Conservation (phyloP, 1,140 invertebrate genomes). For the Octopus sinensis region DNA sequence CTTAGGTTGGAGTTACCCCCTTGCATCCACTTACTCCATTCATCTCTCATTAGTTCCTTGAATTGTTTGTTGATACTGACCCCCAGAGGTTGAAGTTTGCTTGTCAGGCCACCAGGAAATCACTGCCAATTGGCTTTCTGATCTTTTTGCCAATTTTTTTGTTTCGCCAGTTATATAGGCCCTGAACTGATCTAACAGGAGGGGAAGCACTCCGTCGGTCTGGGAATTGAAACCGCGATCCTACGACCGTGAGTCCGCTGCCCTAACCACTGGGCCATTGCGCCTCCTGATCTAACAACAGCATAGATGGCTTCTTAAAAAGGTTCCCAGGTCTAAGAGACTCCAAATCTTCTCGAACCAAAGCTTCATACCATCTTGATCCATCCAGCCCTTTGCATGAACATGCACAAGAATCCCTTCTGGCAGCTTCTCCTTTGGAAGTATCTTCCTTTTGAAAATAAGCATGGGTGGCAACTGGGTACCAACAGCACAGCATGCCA, state of each 20-base stretch:
- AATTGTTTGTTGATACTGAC: slow-evolving; percentile 19
- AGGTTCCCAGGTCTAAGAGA: no score
- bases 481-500: slow-evolving; percentile 36
- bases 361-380: neutral
- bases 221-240: no score
- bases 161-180: slow-evolving; percentile 16
- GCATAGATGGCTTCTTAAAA: neutral
- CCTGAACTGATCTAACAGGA: slow-evolving; percentile 32
- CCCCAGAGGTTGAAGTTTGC: slow-evolving; percentile 28
- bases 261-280: no score
- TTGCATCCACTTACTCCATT: neutral
- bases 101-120: slow-evolving; percentile 31
- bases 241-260: no score
- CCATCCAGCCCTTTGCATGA: slow-evolving; percentile 10
- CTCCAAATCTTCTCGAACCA: no score
- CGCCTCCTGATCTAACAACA: no score
- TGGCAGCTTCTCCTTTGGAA: slow-evolving; percentile 25
- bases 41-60: neutral
- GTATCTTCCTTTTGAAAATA: slow-evolving; percentile 40
- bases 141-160: slow-evolving; percentile 15
- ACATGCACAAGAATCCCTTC: no score
- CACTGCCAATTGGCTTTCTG: slow-evolving; percentile 20
- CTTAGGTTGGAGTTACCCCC: neutral
- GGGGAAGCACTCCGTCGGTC: no score
- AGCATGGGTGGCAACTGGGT: slow-evolving; percentile 40